Percentiles rank a stretch among this genome's conserved stretches.
Evolutionary conservation across 2,888 invertebrate species (phyloP).

Genomic region (Limenitis arthemis): DNA sequence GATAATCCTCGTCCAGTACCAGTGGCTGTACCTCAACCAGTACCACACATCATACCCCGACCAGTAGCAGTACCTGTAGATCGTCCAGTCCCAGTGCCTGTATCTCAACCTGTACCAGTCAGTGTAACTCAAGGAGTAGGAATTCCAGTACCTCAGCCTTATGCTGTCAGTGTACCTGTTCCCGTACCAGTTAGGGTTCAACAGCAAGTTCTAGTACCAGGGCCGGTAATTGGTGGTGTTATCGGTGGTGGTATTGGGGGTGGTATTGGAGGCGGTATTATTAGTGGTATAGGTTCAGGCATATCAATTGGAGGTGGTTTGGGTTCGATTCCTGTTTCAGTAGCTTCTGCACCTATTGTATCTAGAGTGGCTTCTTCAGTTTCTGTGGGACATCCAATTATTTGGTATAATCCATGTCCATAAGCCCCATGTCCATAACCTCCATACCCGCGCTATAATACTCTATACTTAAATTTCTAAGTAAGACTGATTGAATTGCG

Average conservation of each 20-base stretch:
- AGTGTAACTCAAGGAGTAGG: constrained; percentile 65
- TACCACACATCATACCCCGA: constrained; percentile 52
- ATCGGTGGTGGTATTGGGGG: neutral
- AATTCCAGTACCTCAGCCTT: constrained; percentile 69
- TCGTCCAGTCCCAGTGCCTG: constrained; percentile 68
- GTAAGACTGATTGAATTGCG: no score
- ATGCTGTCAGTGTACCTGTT: constrained; percentile 54
- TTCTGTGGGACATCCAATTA: constrained; percentile 7
- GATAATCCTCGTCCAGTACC: constrained; percentile 49
- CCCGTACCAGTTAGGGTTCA: constrained; percentile 53
- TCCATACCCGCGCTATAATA: neutral
- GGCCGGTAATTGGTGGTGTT: constrained; percentile 23
- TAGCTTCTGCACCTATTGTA: constrained; percentile 8
- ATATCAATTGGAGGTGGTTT: constrained; percentile 6
- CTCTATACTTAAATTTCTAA: no score
- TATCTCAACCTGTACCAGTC: constrained; percentile 68
- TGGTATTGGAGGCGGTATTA: constrained; percentile 7
- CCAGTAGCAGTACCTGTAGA: constrained; percentile 64
- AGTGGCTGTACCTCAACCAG: constrained; percentile 54
- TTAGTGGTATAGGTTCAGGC: constrained; percentile 6
- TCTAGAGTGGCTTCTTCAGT: neutral
- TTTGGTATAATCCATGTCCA: no score
- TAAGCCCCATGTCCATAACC: no score
- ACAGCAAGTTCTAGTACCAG: constrained; percentile 40
- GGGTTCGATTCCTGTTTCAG: constrained; percentile 9